Evolutionary conservation across 2,888 invertebrate species (phyloP).

Genomic region (Sminthurides aquaticus): DNA sequence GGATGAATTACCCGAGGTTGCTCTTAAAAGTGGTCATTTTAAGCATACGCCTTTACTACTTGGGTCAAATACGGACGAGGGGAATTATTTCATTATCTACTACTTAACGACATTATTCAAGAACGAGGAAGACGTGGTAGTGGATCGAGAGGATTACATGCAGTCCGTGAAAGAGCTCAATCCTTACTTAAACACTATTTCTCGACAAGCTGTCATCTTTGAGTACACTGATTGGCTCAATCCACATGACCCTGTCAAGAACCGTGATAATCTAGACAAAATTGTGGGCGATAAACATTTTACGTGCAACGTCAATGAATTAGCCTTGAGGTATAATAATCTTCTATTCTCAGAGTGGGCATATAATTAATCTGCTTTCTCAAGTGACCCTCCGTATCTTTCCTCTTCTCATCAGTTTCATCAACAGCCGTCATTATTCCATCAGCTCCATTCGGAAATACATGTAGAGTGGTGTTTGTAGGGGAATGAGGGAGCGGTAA

Average conservation of each 20-base stretch:
- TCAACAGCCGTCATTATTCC: no score
- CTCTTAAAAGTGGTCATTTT: conserved; percentile 69
- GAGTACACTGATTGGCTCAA: conserved; percentile 88
- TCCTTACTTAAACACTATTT: conserved; percentile 73
- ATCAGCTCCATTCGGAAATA: no score
- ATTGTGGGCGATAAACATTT: conserved; percentile 93
- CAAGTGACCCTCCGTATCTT: no score
- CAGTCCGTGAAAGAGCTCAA: conserved; percentile 73
- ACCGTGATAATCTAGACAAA: conserved; percentile 78
- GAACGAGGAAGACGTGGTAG: conserved; percentile 69
- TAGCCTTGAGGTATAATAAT: conserved; percentile 58
- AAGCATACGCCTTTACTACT: conserved; percentile 85
- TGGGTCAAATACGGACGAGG: conserved; percentile 89
- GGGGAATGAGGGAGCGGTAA: no score
- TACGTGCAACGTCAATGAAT: conserved; percentile 89
- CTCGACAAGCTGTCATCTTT: conserved; percentile 78
- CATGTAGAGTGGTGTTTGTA: no score
- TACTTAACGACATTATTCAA: conserved; percentile 75
- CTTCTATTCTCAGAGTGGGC: no score
- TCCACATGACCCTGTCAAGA: conserved; percentile 73
- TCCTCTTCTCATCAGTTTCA: no score
- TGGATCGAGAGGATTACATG: conserved; percentile 68
- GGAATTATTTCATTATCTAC: conserved; percentile 88
- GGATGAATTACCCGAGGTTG: conserved; percentile 65
- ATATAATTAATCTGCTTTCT: no score